Base-by-base conservation (phyloP, 2,888 invertebrate genomes). In the Oligia latruncula region DNA sequence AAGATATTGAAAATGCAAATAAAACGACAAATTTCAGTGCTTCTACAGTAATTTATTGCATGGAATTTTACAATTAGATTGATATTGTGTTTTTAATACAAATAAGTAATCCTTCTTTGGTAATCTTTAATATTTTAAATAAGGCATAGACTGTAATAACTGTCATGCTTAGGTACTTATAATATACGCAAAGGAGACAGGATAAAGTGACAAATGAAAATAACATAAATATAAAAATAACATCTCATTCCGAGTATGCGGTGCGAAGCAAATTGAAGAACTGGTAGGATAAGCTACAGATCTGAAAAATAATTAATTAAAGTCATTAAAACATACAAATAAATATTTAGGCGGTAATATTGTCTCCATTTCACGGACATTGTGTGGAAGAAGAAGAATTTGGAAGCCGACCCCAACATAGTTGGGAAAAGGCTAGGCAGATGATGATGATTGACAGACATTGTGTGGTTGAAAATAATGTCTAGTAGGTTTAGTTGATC, bases 261-360 rank as follows among this genome's bases (percentile, higher is more conserved):
- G 95, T 95, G 62, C 93, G 93, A 20, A 96, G 85, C 80, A 96
- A 88, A 86, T 95, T 96, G 83, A 96, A 96, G n/a, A 93, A 92
- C 80, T 95, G 95, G 82, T 95, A 96, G 0, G 96, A 95, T 60
- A 95, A 89, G 66, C 93, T 95, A 90, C 95, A 95, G 74, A 96
- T 94, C 96, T 96, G 95, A 87, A 95, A 96, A 64, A 71, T 0
- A 72, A 64, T 4, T 1, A 40, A 60, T 9, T 1, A 11, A 20
- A 49, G 4, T 13, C 2, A 49, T 64, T 17, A 29, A 52, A 2
- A 52, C 0, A 43, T 1, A 17, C 0, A 23, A 55, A 17, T 52
- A 23, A 13, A 8, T 1, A 40, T 17, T n/a, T 52, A 8, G 17
- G n/a, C 0, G 20, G 17, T n/a, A n/a, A n/a, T 23, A 52, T 68